These are phyloP conservation scores for Thalassoma bifasciatum DNA, from an alignment of 2,113 vertebrate species.

Conservation along the genomic window DNA sequence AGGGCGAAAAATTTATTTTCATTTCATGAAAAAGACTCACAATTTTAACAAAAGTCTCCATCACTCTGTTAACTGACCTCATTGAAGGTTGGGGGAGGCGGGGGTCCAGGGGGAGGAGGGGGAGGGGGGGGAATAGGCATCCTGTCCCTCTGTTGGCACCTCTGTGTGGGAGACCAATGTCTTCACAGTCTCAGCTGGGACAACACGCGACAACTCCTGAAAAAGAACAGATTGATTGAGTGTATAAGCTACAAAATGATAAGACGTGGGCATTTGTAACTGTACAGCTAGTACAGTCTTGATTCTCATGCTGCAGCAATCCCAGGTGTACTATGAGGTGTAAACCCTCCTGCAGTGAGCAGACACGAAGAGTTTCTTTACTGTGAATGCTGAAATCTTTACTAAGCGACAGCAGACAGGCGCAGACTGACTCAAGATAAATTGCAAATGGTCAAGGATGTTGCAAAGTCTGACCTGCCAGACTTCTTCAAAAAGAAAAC, in stretches of 20 bases:
- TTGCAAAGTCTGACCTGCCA: too few species aligned
- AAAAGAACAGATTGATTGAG: not conserved
- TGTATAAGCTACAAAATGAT: not conserved
- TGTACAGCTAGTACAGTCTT: not conserved
- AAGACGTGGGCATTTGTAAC: not conserved
- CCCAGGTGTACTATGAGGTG: not conserved
- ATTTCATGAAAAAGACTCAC: too few species aligned
- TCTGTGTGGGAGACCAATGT: conserved; percentile 43
- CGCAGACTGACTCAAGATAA: too few species aligned
- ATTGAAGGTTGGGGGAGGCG: conserved; percentile 89
- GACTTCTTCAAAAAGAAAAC: too few species aligned
- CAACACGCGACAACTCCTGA: conserved; percentile 47
- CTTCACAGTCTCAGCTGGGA: conserved; percentile 57
- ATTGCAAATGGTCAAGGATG: too few species aligned
- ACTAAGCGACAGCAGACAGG: too few species aligned
- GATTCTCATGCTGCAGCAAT: not conserved
- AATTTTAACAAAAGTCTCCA: not conserved
- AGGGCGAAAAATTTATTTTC: too few species aligned
- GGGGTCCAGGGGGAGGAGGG: conserved; percentile 89
- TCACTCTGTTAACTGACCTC: conserved; percentile 80
- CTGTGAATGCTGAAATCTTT: too few species aligned
- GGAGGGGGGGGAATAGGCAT: conserved; percentile 95
- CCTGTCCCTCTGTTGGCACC: conserved; percentile 77
- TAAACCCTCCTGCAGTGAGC: not conserved
- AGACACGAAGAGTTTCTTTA: too few species aligned